Percentiles rank a stretch among this genome's conserved stretches.
These are phyloP conservation scores for Gallinago media DNA, from an alignment of 2,113 vertebrate species.

Conservation along the genomic window DNA sequence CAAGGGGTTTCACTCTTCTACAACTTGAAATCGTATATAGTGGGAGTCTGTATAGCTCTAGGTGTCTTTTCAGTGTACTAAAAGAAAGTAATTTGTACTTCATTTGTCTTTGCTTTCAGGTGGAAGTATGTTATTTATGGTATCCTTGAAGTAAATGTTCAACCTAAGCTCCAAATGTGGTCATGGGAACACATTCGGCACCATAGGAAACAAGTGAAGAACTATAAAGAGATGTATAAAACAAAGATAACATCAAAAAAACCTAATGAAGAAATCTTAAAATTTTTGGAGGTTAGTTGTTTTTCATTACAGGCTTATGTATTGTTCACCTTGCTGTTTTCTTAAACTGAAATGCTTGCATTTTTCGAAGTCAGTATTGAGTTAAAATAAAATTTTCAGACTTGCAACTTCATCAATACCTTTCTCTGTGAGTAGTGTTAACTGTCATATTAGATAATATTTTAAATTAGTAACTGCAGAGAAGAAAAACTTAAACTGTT, in stretches of 20 bases:
- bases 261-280: conserved; percentile 80
- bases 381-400: background rate
- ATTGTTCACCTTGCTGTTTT: background rate
- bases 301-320: background rate
- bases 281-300: conserved; percentile 82
- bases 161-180: conserved; percentile 91
- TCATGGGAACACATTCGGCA: conserved; percentile 89
- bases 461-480: background rate
- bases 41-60: background rate
- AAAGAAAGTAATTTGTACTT: background rate
- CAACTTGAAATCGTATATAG: background rate
- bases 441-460: background rate
- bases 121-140: conserved; percentile 89
- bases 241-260: conserved; percentile 92
- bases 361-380: background rate
- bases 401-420: background rate
- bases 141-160: conserved; percentile 90
- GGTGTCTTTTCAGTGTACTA: background rate
- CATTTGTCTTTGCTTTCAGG: conserved; percentile 75
- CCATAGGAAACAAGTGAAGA: conserved; percentile 86
- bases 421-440: background rate
- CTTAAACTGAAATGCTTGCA: background rate
- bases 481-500: background rate
- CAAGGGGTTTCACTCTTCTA: background rate
- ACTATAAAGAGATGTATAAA: conserved; percentile 91